These are phyloP conservation scores for Dusona sp. DNA, from an alignment of 2,888 invertebrate genomes.

Conservation along the genomic window DNA sequence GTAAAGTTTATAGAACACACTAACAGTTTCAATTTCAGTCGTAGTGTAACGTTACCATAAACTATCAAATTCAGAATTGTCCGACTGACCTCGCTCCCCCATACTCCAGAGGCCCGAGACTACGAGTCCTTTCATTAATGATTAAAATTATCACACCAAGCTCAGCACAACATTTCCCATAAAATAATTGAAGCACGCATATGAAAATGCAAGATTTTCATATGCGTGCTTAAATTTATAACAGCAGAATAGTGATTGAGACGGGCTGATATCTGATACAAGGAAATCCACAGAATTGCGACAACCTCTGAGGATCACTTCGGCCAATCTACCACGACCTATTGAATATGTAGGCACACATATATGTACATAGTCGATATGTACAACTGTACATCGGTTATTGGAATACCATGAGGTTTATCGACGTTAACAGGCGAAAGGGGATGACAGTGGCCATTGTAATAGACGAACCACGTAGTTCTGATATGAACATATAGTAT, in stretches of 20 bases:
- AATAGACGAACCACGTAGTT: conserved; percentile 38
- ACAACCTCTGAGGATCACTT: conserved; percentile 48
- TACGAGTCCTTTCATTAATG: not conserved
- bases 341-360: not conserved
- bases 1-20: not conserved
- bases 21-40: not conserved
- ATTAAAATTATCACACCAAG: not conserved
- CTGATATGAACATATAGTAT: conserved; percentile 10
- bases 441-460: conserved; percentile 37
- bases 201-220: too few species aligned
- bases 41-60: not conserved
- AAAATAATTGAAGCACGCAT: not conserved
- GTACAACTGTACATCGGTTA: conserved; percentile 50
- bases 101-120: not conserved
- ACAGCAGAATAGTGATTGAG: conserved; percentile 16
- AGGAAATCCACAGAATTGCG: conserved; percentile 43
- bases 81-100: not conserved
- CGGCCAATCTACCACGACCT: conserved; percentile 18
- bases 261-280: conserved; percentile 45
- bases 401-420: conserved; percentile 58
- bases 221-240: conserved; percentile 1
- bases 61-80: not conserved
- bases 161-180: not conserved
- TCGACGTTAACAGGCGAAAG: conserved; percentile 57
- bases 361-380: conserved; percentile 26